These are phyloP conservation scores for Hyperoplus immaculatus DNA, from an alignment of 2,797 vertebrate genomes.

Conservation along the genomic window DNA sequence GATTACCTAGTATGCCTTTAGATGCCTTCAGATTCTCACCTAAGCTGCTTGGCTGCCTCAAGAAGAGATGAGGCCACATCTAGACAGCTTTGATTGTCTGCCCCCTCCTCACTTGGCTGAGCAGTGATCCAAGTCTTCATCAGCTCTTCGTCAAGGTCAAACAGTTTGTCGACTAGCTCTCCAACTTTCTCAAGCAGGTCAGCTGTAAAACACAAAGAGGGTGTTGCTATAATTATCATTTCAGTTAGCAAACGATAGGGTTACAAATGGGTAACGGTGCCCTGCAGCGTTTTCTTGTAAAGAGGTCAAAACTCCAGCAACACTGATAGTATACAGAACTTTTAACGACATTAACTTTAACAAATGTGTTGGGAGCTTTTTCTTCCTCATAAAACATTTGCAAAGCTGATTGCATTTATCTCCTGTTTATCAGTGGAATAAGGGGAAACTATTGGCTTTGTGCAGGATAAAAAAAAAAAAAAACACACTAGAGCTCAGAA, in stretches of 20 bases:
- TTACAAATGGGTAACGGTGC: not conserved
- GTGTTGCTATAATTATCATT: not conserved
- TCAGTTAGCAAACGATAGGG: constrained; percentile 1
- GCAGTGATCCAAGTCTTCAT: constrained; percentile 92
- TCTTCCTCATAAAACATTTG: not conserved
- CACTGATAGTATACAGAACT: not conserved
- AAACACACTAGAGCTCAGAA: not conserved
- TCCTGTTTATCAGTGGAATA: not conserved
- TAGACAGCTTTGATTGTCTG: constrained; percentile 58
- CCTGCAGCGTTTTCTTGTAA: not conserved
- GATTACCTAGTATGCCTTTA: too few relatives aligned
- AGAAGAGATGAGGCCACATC: constrained; percentile 89
- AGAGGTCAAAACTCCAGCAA: too few relatives aligned
- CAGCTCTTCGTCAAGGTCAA: constrained; percentile 94
- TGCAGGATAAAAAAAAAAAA: too few relatives aligned
- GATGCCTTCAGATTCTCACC: constrained; percentile 79
- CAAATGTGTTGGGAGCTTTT: not conserved
- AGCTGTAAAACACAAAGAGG: constrained; percentile 76
- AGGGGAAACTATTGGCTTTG: not conserved
- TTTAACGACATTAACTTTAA: not conserved
- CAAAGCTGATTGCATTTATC: not conserved
- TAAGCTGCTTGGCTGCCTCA: constrained; percentile 94
- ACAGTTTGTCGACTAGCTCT: constrained; percentile 95
- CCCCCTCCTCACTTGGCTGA: constrained; percentile 56
- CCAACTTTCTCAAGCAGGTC: constrained; percentile 95